These are phyloP conservation scores for Drosophila nr. fundita DNA, from an alignment of 2,888 invertebrate genomes.

Conservation along the genomic window DNA sequence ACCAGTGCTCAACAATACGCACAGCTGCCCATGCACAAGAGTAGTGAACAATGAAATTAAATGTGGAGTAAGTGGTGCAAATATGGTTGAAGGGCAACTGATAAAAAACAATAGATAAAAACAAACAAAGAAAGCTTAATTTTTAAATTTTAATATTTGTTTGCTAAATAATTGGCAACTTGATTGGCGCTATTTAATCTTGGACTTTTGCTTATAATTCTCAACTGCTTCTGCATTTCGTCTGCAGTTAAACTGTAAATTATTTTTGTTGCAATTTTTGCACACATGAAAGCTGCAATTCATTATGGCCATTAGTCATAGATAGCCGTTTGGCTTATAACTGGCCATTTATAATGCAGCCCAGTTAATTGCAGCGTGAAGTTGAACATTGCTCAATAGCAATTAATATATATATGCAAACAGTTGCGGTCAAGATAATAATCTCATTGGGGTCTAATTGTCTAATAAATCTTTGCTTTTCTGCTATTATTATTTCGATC, in stretches of 20 bases:
- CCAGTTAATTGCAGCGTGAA: slow-evolving; percentile 68
- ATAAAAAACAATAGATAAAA: not conserved
- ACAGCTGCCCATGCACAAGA: slow-evolving; percentile 18
- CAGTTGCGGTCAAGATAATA: not conserved
- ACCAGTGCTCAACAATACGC: slow-evolving; percentile 13
- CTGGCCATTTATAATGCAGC: slow-evolving; percentile 22
- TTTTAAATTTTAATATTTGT: not conserved
- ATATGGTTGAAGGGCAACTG: not conserved
- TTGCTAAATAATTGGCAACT: not conserved
- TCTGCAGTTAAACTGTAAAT: slow-evolving; percentile 11
- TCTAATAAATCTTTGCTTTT: not conserved
- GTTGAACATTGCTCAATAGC: slow-evolving; percentile 38
- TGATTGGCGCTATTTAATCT: not conserved
- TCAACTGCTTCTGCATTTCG: slow-evolving; percentile 3
- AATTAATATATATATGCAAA: slow-evolving; percentile 7
- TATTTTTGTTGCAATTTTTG: not conserved
- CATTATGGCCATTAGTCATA: slow-evolving; percentile 1
- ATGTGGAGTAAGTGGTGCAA: slow-evolving; percentile 10
- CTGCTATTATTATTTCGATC: not conserved
- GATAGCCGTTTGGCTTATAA: not conserved
- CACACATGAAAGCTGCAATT: slow-evolving; percentile 1
- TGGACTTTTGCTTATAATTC: slow-evolving; percentile 1
- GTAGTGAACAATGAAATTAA: not conserved
- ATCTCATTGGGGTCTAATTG: not conserved
- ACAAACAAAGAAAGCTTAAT: not conserved